phyloP scores from a whole-genome alignment of 2,797 vertebrate genomes.

The Chaetophractus vellerosus region DNA sequence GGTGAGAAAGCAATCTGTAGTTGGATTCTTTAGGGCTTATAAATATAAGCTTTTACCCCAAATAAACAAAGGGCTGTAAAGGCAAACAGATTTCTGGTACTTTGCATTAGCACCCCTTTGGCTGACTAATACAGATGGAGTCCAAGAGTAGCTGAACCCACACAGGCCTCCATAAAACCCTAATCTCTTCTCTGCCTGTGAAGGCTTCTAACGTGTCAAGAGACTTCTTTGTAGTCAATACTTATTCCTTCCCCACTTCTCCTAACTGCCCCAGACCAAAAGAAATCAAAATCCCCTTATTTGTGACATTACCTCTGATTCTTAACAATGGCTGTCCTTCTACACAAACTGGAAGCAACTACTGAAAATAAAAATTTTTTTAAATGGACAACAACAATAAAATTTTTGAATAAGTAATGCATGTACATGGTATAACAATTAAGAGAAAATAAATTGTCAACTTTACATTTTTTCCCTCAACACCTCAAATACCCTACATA shows the following conservation, averaged over 20 bases:
- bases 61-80: too few species aligned
- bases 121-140: too few species aligned
- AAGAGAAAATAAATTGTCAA: not conserved
- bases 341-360: not conserved
- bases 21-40: too few species aligned
- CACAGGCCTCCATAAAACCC: rapidly evolving
- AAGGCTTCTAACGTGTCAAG: not conserved
- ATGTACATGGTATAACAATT: not conserved
- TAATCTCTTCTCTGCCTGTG: not conserved
- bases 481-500: not conserved
- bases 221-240: not conserved
- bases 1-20: too few species aligned
- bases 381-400: not conserved
- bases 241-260: not conserved
- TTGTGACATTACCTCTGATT: not conserved
- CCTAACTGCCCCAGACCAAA: not conserved
- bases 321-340: not conserved
- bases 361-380: not conserved
- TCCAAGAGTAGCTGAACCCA: not conserved
- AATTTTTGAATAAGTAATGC: not conserved
- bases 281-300: not conserved
- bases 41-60: too few species aligned
- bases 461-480: not conserved
- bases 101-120: too few species aligned
- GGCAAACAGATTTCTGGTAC: too few species aligned